A percentile compares a stretch with the other conserved stretches of the same genome.
These are phyloP conservation scores for Sterrhoptilus dennistouni DNA, from an alignment of 2,113 vertebrate species.

Conservation along the genomic window DNA sequence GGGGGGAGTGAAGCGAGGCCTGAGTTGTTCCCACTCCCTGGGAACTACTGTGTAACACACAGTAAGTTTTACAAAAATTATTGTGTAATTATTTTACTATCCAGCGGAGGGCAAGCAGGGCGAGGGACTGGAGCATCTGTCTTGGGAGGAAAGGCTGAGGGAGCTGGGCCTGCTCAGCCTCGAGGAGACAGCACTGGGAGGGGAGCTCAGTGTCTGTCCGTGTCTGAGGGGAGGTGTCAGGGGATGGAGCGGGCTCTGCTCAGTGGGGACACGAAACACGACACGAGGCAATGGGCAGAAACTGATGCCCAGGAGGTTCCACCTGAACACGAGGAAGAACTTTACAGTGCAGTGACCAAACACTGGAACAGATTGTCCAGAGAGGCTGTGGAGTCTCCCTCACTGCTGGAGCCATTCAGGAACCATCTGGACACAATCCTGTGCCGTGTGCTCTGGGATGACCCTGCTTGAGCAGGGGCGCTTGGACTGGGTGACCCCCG, in stretches of 20 bases:
- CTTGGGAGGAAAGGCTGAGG: background rate
- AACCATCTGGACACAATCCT: background rate
- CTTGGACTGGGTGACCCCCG: accelerated
- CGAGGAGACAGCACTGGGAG: accelerated
- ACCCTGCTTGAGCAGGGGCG: background rate
- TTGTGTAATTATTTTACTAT: background rate
- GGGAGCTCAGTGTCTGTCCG: accelerated
- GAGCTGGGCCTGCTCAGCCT: background rate
- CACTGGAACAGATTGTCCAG: background rate
- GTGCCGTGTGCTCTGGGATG: background rate
- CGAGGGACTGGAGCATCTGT: background rate
- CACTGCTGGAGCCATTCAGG: accelerated
- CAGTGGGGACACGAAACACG: accelerated
- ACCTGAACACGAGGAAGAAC: background rate
- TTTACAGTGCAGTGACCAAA: background rate
- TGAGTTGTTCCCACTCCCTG: background rate
- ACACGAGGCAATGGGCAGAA: background rate
- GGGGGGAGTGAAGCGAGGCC: background rate
- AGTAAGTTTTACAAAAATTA: background rate
- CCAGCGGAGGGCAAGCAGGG: background rate
- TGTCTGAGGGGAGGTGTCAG: background rate
- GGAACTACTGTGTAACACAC: background rate
- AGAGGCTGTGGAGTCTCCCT: background rate
- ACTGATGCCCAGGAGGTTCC: background rate
- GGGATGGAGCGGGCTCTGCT: background rate